Conservation (phyloP, 2,888 invertebrate genomes). For the Petrophora chlorosata region DNA sequence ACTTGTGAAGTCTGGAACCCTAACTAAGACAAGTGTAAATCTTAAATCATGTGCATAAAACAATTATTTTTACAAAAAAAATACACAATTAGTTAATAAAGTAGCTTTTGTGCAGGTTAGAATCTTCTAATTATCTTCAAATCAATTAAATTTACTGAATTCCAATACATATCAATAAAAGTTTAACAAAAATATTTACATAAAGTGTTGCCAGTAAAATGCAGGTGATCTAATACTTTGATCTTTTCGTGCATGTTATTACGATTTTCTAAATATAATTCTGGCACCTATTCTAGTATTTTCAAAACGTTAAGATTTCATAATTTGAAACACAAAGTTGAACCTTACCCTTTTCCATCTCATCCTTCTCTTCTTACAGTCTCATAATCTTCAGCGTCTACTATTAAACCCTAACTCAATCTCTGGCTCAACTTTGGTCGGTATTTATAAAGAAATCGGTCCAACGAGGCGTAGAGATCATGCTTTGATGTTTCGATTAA, state of each 20-base stretch:
- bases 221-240: not conserved
- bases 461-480: conserved; percentile 13
- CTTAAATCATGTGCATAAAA: too few relatives aligned
- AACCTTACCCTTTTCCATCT: too few relatives aligned
- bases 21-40: too few relatives aligned
- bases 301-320: not conserved
- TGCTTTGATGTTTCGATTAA: not conserved
- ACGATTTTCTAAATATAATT: not conserved
- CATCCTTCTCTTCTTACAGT: conserved; percentile 2
- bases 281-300: conserved; percentile 11
- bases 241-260: conserved; percentile 1
- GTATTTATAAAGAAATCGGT: conserved; percentile 3
- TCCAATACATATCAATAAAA: conserved; percentile 1
- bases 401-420: not conserved
- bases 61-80: too few relatives aligned
- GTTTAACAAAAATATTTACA: conserved; percentile 12
- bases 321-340: conserved; percentile 6
- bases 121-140: not conserved
- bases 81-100: too few relatives aligned
- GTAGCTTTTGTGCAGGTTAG: conserved; percentile 1
- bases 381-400: conserved; percentile 8
- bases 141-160: not conserved
- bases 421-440: conserved; percentile 2
- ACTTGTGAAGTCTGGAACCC: too few relatives aligned
- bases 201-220: conserved; percentile 3